A percentile compares a stretch with the other conserved stretches of the same genome.
These are phyloP conservation scores for Calyptomena viridis DNA, from an alignment of 2,113 vertebrate genomes.

Conservation along the genomic window DNA sequence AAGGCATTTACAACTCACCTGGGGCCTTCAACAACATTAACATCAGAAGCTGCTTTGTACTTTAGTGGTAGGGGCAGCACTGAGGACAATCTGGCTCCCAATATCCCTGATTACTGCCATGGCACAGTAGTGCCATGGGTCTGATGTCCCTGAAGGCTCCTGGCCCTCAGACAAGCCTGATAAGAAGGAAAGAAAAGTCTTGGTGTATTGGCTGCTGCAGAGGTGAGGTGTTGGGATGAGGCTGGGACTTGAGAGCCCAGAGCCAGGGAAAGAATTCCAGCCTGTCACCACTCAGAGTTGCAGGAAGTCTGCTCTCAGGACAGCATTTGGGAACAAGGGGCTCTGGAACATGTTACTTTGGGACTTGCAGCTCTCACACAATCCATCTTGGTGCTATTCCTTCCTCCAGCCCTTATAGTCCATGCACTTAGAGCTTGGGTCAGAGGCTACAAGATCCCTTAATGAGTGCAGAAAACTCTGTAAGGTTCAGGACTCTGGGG, in stretches of 20 bases:
- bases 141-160: background rate
- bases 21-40: rapidly evolving
- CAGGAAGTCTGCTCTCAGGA: background rate
- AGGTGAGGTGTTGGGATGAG: background rate
- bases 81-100: background rate
- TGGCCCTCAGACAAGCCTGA: background rate
- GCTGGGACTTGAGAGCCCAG: background rate
- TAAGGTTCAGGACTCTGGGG: background rate
- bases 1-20: background rate
- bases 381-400: background rate
- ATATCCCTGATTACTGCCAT: background rate
- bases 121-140: background rate
- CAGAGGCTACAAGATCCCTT: background rate
- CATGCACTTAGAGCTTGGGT: background rate
- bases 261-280: background rate
- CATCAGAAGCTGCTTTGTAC: background rate
- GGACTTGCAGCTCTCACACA: background rate
- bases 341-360: background rate
- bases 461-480: background rate
- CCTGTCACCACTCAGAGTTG: background rate
- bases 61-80: background rate
- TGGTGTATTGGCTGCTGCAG: background rate
- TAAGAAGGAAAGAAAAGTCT: background rate
- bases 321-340: background rate
- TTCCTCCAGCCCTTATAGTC: background rate